Base-by-base conservation (phyloP, 2,888 invertebrate genomes). In the Drosophila mettleri region DNA sequence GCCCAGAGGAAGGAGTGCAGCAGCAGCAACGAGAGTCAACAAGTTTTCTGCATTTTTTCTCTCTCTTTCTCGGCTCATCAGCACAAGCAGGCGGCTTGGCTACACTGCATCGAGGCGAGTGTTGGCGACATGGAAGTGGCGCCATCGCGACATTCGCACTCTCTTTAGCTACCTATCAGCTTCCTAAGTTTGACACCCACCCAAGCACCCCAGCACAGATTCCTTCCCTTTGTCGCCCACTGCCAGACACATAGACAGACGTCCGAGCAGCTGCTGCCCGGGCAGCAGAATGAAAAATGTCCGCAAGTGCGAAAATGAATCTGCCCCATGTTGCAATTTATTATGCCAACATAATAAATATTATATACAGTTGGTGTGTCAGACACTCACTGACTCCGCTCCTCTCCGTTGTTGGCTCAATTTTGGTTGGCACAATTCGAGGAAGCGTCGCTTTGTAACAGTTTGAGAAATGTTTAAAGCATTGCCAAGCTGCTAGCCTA, bases 331-430 rank as follows among this genome's bases (percentile, higher is more conserved):
- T 84, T 80, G 86, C 84, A 87, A 87, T 87, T 88, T 86, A 88
- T 88, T 88, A 86, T 88, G 88, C 82, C 84, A 82, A 87, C 88
- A 86, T 87, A 88, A 88, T 88, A 88, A 88, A 88, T 86, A 86
- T 88, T 86, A 80, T 85, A 83, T 73, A 80, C 79, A 84, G 86
- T 83, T 80, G 71, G 72, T 65, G 66, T 77, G 83, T 71, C 75
- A 68, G 51, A 27, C 57, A 41, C 61, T 46, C 61, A 27, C 41
- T 54, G 55, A 53, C 53, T 27, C 48, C 29, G 8, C 31, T 14
- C 49, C 20, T 12, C 9, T 0, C 22, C 49, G 12, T 22, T 34
- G 48, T 16, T 39, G 33, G 16, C 33, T 45, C 51, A 27, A 31
- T 48, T 36, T 62, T 53, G 48, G 68, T 51, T 59, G 74, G 58